Evolutionary conservation across 1,140 invertebrate species (phyloP).

Genomic region (Drosophila kikkawai): DNA sequence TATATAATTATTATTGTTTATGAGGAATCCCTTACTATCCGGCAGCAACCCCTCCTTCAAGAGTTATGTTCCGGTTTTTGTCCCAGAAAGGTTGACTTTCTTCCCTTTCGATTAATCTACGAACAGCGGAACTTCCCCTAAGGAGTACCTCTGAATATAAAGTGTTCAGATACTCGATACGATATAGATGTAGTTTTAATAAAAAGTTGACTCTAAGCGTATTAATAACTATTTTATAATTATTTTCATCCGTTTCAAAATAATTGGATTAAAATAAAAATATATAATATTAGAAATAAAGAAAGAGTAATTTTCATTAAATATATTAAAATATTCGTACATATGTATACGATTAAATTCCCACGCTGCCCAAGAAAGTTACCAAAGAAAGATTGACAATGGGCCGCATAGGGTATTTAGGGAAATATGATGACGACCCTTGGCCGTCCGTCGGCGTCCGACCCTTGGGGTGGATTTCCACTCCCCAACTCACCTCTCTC

Average conservation of each 20-base stretch:
- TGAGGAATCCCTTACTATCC: slow-evolving; percentile 5
- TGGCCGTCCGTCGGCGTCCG: slow-evolving; percentile 10
- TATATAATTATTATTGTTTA: slow-evolving; percentile 51
- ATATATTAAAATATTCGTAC: background rate
- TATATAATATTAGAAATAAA: background rate
- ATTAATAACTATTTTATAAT: background rate
- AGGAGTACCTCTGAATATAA: background rate
- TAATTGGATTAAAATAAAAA: background rate
- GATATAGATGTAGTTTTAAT: background rate
- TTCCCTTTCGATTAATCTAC: slow-evolving; percentile 3
- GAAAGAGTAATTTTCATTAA: background rate
- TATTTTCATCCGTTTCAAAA: background rate
- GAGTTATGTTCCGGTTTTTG: slow-evolving; percentile 26
- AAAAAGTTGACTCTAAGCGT: background rate
- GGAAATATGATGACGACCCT: slow-evolving; percentile 49
- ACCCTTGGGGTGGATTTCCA: slow-evolving; percentile 55
- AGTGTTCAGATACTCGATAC: background rate
- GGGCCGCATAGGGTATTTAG: slow-evolving; percentile 41
- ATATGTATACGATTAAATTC: slow-evolving; percentile 38
- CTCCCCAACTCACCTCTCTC: background rate
- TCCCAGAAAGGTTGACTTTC: slow-evolving; percentile 15
- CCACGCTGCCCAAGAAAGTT: slow-evolving; percentile 48
- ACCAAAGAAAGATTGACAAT: slow-evolving; percentile 46
- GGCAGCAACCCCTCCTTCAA: slow-evolving; percentile 22
- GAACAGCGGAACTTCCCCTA: background rate